Conservation (phyloP, 2,113 vertebrate species). For the Pipa parva region DNA sequence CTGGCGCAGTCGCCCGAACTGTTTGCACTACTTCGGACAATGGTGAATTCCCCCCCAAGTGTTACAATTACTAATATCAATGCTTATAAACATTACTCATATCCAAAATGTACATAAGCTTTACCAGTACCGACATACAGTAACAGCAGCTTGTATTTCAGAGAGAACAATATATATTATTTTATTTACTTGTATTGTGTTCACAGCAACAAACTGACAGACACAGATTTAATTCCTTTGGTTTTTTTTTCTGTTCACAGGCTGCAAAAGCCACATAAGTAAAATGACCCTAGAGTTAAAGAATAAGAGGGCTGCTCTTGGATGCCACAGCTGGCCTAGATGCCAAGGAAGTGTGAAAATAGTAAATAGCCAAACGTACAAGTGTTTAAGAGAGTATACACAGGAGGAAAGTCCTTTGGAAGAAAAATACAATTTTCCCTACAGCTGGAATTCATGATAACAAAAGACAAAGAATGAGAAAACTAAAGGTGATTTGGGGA, state of each 20-base stretch:
- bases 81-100: too few species aligned
- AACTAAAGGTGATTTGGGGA: background rate
- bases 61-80: too few species aligned
- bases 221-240: background rate
- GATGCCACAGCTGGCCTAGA: slow-evolving; percentile 4
- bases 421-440: background rate
- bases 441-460: background rate
- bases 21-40: too few species aligned
- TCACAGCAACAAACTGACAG: background rate
- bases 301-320: background rate
- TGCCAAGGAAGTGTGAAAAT: slow-evolving; percentile 22
- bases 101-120: too few species aligned
- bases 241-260: background rate
- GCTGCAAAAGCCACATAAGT: slow-evolving; percentile 4
- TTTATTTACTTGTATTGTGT: too few species aligned
- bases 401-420: background rate
- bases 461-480: too few species aligned
- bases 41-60: too few species aligned
- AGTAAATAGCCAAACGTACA: slow-evolving; percentile 26
- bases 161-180: too few species aligned
- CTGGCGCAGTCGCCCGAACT: too few species aligned
- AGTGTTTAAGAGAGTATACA: slow-evolving; percentile 24
- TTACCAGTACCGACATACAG: too few species aligned
- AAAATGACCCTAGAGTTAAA: slow-evolving; percentile 27
- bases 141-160: too few species aligned